phyloP scores from a whole-genome alignment of 2,888 invertebrate species.

The Itoplectis maculator region DNA sequence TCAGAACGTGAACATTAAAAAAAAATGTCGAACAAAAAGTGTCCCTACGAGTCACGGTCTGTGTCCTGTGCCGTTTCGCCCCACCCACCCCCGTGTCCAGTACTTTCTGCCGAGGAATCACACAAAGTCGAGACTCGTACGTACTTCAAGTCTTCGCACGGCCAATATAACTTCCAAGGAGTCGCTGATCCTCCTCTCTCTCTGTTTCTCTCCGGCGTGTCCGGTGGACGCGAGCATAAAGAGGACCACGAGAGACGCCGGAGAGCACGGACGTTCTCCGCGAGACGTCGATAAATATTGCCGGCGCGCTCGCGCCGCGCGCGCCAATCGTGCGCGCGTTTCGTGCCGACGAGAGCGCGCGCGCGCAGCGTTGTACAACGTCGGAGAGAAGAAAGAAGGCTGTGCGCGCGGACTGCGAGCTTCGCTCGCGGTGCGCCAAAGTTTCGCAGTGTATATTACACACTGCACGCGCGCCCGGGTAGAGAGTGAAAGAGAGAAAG shows the following conservation, averaged over 20 bases:
- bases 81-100: no score
- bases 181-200: background rate
- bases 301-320: conserved; percentile 11
- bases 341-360: conserved; percentile 1
- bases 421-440: no score
- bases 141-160: conserved; percentile 17
- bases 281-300: conserved; percentile 44
- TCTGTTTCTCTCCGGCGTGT: background rate
- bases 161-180: background rate
- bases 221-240: conserved; percentile 23
- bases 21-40: no score
- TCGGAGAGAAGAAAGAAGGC: conserved; percentile 38
- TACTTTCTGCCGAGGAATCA: background rate
- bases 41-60: no score
- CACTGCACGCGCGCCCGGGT: no score
- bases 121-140: conserved; percentile 15
- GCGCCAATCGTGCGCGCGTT: conserved; percentile 1
- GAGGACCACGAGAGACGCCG: background rate
- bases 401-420: conserved; percentile 2
- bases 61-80: no score
- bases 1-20: no score
- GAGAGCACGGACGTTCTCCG: conserved; percentile 23
- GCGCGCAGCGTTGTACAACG: conserved; percentile 33
- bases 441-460: conserved; percentile 41
- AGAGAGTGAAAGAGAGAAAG: background rate